Evolutionary conservation across 35 echinoderm and acorn worm genomes (phyloP), one percentile per base, ranked within the genome.

Genomic region (Lytechinus pictus): DNA sequence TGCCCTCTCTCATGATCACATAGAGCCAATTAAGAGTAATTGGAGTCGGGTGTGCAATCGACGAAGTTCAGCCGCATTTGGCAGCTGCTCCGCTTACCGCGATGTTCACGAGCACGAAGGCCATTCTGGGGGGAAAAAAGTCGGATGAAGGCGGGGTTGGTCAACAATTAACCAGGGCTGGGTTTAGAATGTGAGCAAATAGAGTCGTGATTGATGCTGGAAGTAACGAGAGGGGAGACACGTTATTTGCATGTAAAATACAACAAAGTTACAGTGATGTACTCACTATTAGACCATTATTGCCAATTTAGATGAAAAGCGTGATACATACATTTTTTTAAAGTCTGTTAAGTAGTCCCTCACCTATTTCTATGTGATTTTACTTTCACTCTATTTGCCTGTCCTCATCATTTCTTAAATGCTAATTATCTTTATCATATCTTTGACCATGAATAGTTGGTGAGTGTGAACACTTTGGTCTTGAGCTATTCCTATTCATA

Each of bases 11-110:
- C 66, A 79, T 79, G 66, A 79, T 79, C 66, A 79, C 66, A 79
- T 79, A 79, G 66, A 79, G 66, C 66, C 66, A 79, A 79, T 79
- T 79, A 79, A 79, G 66, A 24, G 66, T 79, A 79, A 79, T 79
- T 79, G 66, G 66, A 79, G 66, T 79, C 66, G 16, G 66, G 66
- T 79, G 16, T 79, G 66, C 66, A 79, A 79, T 79, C 19, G 66
- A 79, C 66, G 66, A 79, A 79, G 24, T 24, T 19, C 2, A 21
- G 66, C 19, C 19, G 66, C 66, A n/a, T 79, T 79, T 79, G 66
- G 66, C 66, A 79, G 66, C 66, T 79, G 66, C 16, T 16, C 19
- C 66, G 66, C 66, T 79, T 79, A n/a, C 66, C 66, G 66, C 66
- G 66, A 79, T 79, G 66, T 16, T 79, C 66, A 5, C 66, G 6